These are phyloP conservation scores for Napeogenes inachia DNA, from an alignment of 2,888 invertebrate species.

Conservation along the genomic window DNA sequence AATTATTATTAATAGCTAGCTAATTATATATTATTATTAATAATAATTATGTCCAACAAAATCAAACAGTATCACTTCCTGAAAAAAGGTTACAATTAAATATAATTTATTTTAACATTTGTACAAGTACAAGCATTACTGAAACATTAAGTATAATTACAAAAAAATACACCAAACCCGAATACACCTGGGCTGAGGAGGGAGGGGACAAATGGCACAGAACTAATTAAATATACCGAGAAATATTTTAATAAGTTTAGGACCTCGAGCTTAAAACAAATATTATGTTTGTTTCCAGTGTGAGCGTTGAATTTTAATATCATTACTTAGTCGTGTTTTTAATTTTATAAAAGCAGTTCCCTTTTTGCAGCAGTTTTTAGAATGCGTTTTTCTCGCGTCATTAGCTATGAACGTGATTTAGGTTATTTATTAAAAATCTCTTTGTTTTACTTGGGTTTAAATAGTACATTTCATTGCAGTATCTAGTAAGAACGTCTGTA, in stretches of 20 bases:
- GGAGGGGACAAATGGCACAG: conserved; percentile 62
- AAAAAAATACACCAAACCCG: conserved; percentile 37
- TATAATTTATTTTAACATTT: conserved; percentile 4
- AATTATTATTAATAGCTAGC: too few relatives aligned
- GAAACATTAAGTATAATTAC: conserved; percentile 27
- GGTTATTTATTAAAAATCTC: neutral
- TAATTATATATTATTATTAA: too few relatives aligned
- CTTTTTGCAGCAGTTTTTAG: conserved; percentile 38
- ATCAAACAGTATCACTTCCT: too few relatives aligned
- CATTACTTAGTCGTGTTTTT: conserved; percentile 70
- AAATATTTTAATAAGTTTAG: conserved; percentile 77
- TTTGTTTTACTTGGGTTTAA: too few relatives aligned
- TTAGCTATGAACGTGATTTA: conserved; percentile 25
- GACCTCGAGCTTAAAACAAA: conserved; percentile 65
- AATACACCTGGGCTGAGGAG: conserved; percentile 57
- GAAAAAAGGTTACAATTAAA: too few relatives aligned
- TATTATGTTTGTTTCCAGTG: conserved; percentile 64
- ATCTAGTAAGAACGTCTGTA: too few relatives aligned
- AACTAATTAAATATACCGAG: conserved; percentile 73
- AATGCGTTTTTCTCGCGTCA: conserved; percentile 29
- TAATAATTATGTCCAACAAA: too few relatives aligned
- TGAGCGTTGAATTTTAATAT: conserved; percentile 74
- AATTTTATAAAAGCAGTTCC: conserved; percentile 70
- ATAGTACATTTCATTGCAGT: too few relatives aligned
- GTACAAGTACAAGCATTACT: conserved; percentile 13